Conservation (phyloP, 2,113 vertebrate genomes). For the Excalfactoria chinensis region DNA sequence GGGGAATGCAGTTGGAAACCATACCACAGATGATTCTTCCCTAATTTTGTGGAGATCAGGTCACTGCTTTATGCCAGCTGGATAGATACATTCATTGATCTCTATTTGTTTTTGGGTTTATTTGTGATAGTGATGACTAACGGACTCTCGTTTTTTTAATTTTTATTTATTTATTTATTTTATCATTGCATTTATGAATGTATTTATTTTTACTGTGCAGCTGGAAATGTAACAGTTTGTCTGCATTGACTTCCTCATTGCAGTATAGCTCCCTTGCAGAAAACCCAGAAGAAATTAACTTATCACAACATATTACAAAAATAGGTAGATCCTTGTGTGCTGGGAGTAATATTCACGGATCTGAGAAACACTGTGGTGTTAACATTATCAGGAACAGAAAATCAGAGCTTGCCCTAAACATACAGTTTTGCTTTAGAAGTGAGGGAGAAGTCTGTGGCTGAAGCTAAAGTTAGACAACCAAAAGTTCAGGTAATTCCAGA, state of each 20-base stretch:
- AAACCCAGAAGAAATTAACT: conserved; percentile 31
- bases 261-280: background rate
- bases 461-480: background rate
- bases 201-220: background rate
- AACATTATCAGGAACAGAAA: background rate
- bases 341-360: background rate
- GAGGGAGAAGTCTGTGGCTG: background rate
- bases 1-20: background rate
- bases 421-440: background rate
- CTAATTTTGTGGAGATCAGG: background rate
- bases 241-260: background rate
- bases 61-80: background rate
- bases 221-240: background rate
- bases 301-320: conserved; percentile 32
- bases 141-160: background rate
- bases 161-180: background rate
- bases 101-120: background rate
- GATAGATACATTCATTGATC: background rate
- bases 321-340: conserved; percentile 25
- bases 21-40: background rate
- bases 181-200: background rate
- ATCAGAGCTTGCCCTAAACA: background rate
- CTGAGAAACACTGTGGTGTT: background rate
- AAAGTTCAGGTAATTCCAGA: background rate
- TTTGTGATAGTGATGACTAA: background rate